These are phyloP conservation scores for Nycteola revayana DNA, from an alignment of 2,888 invertebrate genomes.

Conservation along the genomic window DNA sequence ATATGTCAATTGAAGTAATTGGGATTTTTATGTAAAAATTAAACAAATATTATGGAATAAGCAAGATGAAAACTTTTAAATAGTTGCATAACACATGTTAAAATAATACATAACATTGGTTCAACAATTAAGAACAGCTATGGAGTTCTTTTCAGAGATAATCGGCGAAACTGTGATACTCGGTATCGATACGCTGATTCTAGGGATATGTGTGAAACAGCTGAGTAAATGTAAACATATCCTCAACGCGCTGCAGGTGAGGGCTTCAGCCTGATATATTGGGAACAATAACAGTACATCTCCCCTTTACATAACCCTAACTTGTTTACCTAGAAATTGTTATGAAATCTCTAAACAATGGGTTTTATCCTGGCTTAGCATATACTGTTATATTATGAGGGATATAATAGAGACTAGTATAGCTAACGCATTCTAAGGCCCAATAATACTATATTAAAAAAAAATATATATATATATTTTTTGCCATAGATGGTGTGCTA, in stretches of 20 bases:
- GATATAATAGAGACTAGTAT: too few species aligned
- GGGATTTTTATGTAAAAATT: conserved; percentile 15
- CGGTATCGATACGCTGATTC: conserved; percentile 88
- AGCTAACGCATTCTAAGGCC: too few species aligned
- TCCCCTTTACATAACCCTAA: too few species aligned
- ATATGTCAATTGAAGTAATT: conserved; percentile 7
- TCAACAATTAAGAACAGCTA: conserved; percentile 40
- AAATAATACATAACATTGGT: conserved; percentile 4
- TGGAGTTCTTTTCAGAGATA: conserved; percentile 86
- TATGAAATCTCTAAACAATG: too few species aligned
- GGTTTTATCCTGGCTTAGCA: too few species aligned
- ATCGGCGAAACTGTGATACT: conserved; percentile 87
- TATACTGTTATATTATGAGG: too few species aligned
- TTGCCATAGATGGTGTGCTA: too few species aligned
- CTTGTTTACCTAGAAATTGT: too few species aligned
- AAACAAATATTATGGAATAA: conserved; percentile 14
- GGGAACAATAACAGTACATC: too few species aligned
- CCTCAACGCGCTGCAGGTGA: conserved; percentile 86
- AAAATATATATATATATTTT: too few species aligned
- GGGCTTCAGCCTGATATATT: too few species aligned
- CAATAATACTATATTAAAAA: too few species aligned
- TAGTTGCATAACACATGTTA: conserved; percentile 7
- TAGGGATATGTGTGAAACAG: conserved; percentile 88
- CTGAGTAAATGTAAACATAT: conserved; percentile 89
- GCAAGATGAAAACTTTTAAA: conserved; percentile 23